phyloP scores from a whole-genome alignment of 2,113 vertebrate species.

The Grus americana region DNA sequence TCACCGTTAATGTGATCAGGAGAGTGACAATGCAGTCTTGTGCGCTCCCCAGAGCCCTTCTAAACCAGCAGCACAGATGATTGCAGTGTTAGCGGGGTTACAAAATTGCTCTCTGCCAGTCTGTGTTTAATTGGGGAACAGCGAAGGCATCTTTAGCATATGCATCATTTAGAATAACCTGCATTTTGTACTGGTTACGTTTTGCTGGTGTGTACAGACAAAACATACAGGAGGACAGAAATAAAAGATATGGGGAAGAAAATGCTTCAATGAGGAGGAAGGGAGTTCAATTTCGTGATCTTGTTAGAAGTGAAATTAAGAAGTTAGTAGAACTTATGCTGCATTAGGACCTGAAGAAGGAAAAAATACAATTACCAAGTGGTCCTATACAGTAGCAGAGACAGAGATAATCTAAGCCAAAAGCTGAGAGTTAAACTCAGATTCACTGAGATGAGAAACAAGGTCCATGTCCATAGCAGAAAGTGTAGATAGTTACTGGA shows the following conservation, averaged over 20 bases:
- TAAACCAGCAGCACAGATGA: not conserved
- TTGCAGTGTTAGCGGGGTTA: not conserved
- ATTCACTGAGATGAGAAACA: not conserved
- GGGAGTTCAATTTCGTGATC: not conserved
- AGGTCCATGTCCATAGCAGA: not conserved
- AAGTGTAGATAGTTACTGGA: not conserved
- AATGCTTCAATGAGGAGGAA: not conserved
- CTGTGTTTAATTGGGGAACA: not conserved
- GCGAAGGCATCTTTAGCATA: not conserved
- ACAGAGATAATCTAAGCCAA: not conserved
- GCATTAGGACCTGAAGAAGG: not conserved
- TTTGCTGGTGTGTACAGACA: not conserved
- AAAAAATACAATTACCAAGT: not conserved
- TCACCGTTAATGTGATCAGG: not conserved
- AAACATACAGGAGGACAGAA: not conserved
- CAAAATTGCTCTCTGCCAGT: not conserved
- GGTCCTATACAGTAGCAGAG: not conserved
- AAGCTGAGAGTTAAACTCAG: not conserved
- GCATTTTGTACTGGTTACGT: not conserved
- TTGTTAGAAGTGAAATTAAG: not conserved
- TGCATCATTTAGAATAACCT: not conserved
- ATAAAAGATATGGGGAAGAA: not conserved
- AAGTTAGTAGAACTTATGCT: not conserved
- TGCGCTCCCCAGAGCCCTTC: not conserved
- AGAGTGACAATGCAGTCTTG: not conserved